Percentiles rank a stretch among this genome's conserved stretches.
phyloP scores from a whole-genome alignment of 2,113 vertebrate species.

The Apistogramma diplotaenia region DNA sequence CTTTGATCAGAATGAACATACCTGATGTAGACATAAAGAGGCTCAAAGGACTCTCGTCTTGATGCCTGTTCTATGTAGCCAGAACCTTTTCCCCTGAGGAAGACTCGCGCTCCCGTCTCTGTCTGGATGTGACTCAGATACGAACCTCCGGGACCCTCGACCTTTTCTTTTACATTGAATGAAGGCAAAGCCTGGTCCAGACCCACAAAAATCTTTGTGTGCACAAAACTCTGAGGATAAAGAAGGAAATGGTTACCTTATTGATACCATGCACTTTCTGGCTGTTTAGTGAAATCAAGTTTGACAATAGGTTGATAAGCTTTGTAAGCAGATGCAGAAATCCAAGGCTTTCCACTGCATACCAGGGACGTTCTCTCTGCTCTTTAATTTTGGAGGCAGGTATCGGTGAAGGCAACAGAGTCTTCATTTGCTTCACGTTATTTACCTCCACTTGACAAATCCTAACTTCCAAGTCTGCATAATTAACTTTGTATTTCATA shows the following conservation, averaged over 20 bases:
- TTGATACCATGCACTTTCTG: not conserved
- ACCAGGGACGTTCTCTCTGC: constrained; percentile 71
- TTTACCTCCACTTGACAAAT: constrained; percentile 64
- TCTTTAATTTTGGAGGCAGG: constrained; percentile 74
- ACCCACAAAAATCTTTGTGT: constrained; percentile 98
- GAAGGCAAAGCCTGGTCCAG: constrained; percentile 87
- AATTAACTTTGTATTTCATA: not conserved
- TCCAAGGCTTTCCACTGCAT: constrained; percentile 43
- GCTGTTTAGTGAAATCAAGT: not conserved
- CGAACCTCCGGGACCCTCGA: constrained; percentile 91
- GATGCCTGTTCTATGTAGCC: constrained; percentile 97
- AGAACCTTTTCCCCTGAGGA: constrained; percentile 91
- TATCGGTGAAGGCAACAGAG: constrained; percentile 73
- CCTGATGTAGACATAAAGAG: constrained; percentile 99
- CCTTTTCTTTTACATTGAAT: constrained; percentile 93
- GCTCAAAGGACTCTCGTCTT: constrained; percentile 94
- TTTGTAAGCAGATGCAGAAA: constrained; percentile 75
- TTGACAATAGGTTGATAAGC: not conserved
- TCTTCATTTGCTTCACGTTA: constrained; percentile 74
- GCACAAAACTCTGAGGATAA: constrained; percentile 88
- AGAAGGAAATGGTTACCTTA: not conserved
- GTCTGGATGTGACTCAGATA: constrained; percentile 95
- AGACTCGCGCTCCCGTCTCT: constrained; percentile 95
- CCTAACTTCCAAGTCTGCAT: not conserved
- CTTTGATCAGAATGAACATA: constrained; percentile 45